These are phyloP conservation scores for Pachymerium ferrugineum DNA, from an alignment of 2,888 invertebrate species.

Conservation along the genomic window DNA sequence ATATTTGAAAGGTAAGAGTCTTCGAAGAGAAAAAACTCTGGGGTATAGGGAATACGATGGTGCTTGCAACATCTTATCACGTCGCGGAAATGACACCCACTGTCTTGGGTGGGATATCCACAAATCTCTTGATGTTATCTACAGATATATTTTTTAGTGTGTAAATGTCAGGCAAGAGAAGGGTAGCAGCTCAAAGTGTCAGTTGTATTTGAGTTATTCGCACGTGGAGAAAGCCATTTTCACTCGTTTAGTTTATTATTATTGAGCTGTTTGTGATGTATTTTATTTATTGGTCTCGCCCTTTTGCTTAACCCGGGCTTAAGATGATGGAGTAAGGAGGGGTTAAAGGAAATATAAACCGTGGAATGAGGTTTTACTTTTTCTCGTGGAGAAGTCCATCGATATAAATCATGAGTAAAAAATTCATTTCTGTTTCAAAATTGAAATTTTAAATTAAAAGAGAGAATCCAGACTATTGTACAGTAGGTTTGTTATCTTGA, in stretches of 20 bases:
- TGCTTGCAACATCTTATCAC: not conserved
- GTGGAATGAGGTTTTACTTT: not conserved
- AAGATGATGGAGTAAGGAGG: not conserved
- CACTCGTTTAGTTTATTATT: slow-evolving; percentile 7
- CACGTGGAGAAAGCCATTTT: not conserved
- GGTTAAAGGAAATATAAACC: not conserved
- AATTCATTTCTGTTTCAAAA: not conserved
- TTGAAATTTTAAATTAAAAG: no score
- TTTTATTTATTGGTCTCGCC: not conserved
- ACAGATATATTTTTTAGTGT: not conserved
- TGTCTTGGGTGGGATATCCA: not conserved
- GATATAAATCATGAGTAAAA: not conserved
- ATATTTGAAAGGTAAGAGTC: not conserved
- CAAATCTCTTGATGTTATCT: not conserved
- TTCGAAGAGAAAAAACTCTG: not conserved
- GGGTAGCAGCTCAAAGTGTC: not conserved
- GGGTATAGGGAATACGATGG: not conserved
- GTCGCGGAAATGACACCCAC: not conserved
- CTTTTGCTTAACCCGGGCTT: not conserved
- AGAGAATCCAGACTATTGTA: no score
- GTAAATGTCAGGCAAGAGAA: not conserved
- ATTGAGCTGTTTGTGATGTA: not conserved
- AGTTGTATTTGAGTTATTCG: not conserved
- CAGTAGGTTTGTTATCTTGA: no score
- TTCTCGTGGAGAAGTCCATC: not conserved